Evolutionary conservation across 2,113 vertebrate species (phyloP).

Genomic region (Lathamus discolor): DNA sequence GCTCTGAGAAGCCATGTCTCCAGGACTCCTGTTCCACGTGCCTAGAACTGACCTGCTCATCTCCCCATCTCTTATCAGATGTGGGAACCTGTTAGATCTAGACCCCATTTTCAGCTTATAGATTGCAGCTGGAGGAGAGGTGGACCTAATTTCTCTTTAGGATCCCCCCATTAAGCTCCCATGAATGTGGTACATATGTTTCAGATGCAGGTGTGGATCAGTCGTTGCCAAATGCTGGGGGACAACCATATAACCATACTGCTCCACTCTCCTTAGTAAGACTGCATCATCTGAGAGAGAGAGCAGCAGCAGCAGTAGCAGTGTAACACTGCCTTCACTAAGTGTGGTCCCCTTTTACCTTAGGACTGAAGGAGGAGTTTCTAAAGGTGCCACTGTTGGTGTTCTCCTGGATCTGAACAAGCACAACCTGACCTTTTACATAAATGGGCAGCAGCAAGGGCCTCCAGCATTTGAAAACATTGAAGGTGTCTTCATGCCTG

Average conservation of each 20-base stretch:
- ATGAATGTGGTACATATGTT: background rate
- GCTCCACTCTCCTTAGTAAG: background rate
- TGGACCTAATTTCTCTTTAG: background rate
- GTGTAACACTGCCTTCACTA: background rate
- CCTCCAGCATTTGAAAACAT: conserved; percentile 92
- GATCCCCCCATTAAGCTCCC: background rate
- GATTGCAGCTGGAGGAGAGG: background rate
- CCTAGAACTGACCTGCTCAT: background rate
- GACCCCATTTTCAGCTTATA: background rate
- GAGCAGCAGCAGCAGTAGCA: background rate
- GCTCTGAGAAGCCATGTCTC: background rate
- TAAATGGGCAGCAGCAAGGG: conserved; percentile 96
- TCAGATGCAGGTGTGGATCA: background rate
- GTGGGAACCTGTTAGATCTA: background rate
- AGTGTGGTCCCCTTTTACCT: background rate
- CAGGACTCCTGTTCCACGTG: background rate
- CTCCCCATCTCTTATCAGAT: fast-evolving
- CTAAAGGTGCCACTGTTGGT: conserved; percentile 89
- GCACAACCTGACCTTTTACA: conserved; percentile 91
- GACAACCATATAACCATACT: background rate
- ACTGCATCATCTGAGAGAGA: background rate
- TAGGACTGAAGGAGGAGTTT: conserved; percentile 95
- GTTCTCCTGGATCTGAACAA: conserved; percentile 93
- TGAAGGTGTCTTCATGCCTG: conserved; percentile 95
- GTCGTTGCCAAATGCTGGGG: background rate